Evolutionary conservation across 2,797 vertebrate genomes (phyloP).

Genomic region (Amazona ochrocephala): DNA sequence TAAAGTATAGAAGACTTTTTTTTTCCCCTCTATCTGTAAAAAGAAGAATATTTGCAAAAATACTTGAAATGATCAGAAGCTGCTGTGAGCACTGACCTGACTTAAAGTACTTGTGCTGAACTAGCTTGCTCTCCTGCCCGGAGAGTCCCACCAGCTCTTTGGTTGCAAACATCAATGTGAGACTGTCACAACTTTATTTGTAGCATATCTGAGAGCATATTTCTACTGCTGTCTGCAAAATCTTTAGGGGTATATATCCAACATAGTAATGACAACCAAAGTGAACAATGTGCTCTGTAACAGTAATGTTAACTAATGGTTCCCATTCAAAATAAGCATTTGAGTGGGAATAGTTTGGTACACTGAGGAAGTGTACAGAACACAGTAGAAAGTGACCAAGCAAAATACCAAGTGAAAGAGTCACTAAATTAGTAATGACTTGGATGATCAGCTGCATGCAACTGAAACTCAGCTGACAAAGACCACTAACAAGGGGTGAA

Average conservation of each 20-base stretch:
- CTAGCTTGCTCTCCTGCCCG: neutral
- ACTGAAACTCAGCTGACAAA: neutral
- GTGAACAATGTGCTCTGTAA: neutral
- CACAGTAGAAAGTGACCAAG: neutral
- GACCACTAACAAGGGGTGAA: too few relatives aligned
- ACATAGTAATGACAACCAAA: neutral
- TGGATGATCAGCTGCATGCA: neutral
- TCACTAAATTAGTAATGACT: neutral
- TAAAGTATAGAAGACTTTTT: neutral
- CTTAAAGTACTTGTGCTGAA: neutral
- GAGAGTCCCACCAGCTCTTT: neutral
- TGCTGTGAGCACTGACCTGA: neutral
- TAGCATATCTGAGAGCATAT: neutral
- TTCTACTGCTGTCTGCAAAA: neutral
- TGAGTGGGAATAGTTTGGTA: neutral
- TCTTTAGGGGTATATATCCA: neutral
- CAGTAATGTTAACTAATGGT: neutral
- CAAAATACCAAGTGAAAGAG: neutral
- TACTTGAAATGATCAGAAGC: neutral
- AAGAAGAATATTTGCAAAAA: neutral
- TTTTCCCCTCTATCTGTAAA: rapidly evolving
- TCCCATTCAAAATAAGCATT: neutral
- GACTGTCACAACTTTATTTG: neutral
- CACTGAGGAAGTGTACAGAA: neutral
- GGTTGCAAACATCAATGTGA: neutral